These are phyloP conservation scores for Leptinotarsa juncta DNA, from an alignment of 2,888 invertebrate species.

Conservation along the genomic window DNA sequence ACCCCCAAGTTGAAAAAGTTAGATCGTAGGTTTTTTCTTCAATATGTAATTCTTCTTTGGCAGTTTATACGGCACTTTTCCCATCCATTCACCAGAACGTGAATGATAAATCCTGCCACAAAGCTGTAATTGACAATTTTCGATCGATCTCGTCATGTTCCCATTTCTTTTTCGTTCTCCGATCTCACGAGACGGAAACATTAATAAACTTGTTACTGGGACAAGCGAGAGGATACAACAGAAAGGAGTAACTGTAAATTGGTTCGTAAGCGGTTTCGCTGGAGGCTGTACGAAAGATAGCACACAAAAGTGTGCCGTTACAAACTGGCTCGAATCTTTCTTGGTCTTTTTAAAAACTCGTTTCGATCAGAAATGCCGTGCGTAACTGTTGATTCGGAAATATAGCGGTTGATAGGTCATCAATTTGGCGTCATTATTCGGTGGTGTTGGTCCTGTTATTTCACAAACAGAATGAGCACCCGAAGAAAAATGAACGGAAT, in stretches of 20 bases:
- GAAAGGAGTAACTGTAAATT: slow-evolving; percentile 9
- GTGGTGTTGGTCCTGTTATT: not conserved
- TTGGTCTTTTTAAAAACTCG: slow-evolving; percentile 14
- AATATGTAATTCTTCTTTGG: too few relatives aligned
- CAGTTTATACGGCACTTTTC: too few relatives aligned
- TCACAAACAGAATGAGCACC: too few relatives aligned
- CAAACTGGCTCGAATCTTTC: not conserved
- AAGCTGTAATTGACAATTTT: not conserved
- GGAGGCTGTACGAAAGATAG: slow-evolving; percentile 4
- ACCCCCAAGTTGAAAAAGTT: too few relatives aligned
- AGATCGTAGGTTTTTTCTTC: too few relatives aligned
- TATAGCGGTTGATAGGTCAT: not conserved
- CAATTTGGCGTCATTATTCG: not conserved
- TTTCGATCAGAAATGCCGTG: slow-evolving; percentile 9
- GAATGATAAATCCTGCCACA: not conserved
- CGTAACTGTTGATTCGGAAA: slow-evolving; percentile 19
- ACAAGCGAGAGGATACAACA: not conserved
- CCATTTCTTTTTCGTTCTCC: not conserved
- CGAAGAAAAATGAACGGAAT: too few relatives aligned
- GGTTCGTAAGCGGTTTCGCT: not conserved
- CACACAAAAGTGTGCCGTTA: slow-evolving; percentile 5
- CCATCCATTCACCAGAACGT: not conserved
- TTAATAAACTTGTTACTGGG: not conserved
- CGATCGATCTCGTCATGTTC: not conserved
- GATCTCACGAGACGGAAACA: not conserved